Conservation (phyloP, 2,113 vertebrate genomes). For the Erythrocercus mccallii region DNA sequence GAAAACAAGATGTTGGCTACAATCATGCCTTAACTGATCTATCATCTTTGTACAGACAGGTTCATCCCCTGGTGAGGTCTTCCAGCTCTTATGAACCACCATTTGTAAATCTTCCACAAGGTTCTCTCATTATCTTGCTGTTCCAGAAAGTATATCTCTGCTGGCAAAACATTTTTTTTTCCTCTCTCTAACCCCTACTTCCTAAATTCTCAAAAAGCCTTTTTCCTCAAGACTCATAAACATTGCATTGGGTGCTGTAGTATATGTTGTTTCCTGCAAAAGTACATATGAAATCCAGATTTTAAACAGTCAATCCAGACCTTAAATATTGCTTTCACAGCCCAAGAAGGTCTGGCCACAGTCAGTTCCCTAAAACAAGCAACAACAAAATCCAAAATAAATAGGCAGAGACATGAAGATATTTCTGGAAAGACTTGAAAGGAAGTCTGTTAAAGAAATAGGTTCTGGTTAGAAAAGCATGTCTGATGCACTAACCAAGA, state of each 20-base stretch:
- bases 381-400: slow-evolving; percentile 38
- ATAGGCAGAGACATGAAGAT: slow-evolving; percentile 29
- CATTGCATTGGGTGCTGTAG: neutral
- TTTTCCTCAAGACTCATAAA: neutral
- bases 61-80: neutral
- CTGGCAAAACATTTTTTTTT: neutral
- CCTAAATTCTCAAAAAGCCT: neutral
- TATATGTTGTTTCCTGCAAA: neutral
- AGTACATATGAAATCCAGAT: neutral
- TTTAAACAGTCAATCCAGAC: slow-evolving; percentile 23
- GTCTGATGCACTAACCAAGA: slow-evolving; percentile 1
- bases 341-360: slow-evolving; percentile 30
- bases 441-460: neutral
- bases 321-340: slow-evolving; percentile 57
- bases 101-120: neutral
- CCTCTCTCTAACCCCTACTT: neutral
- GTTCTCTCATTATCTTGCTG: neutral
- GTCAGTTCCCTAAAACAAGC: slow-evolving; percentile 52
- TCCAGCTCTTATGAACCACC: neutral
- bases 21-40: neutral
- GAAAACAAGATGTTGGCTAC: neutral
- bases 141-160: neutral
- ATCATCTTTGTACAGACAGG: neutral
- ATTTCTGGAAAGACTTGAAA: slow-evolving; percentile 35
- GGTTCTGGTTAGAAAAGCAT: neutral